Base-by-base conservation (phyloP, 2,113 vertebrate species). In the Zosterops japonicus region DNA sequence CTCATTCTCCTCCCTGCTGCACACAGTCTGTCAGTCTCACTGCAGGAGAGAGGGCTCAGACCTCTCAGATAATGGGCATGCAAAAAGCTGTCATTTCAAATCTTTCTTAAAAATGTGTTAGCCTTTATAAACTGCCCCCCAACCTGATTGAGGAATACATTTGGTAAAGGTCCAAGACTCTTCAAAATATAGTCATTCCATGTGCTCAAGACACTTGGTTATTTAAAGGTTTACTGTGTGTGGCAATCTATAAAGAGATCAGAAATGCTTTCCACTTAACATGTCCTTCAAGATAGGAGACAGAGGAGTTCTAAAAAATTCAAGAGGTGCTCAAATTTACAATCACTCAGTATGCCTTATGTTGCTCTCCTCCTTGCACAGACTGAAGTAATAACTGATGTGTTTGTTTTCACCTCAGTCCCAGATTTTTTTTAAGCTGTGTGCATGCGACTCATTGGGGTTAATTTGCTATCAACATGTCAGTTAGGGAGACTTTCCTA, bases 131-230 rank as follows among this genome's bases (percentile, higher is more conserved):
- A 69, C 86, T 50, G 53, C 13, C 50, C 44, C 92, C 64, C 36
- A 63, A 35, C 50, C 89, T 63, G 82, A 88, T 19, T 17, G 91
- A 90, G 83, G 91, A 96, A 95, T 94, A 79, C 35, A 77, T 83
- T 92, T 94, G 71, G 85, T 89, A 86, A 93, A 78, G 71, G 79
- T 89, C 88, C 95, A 96, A 90, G 72, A 85, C 76, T 96, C 85
- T 95, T 78, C 57, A 85, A 88, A 95, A 94, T 64, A 61, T 2
- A 55, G 27, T 53, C 63, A 90, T 47, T 64, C 70, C 81, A 27
- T 23, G 76, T 81, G 77, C 84, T 92, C 83, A 69, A 89, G 35
- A 71, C 39, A 71, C 78, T 74, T 31, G 5, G 61, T 42, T 94
- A 74, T 91, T 95, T 95, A 92, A 77, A 96, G 61, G 23, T 77